A percentile compares a stretch with the other conserved stretches of the same genome.
phyloP scores from a whole-genome alignment of 2,888 invertebrate species.

The Lasioglossum villosulum region DNA sequence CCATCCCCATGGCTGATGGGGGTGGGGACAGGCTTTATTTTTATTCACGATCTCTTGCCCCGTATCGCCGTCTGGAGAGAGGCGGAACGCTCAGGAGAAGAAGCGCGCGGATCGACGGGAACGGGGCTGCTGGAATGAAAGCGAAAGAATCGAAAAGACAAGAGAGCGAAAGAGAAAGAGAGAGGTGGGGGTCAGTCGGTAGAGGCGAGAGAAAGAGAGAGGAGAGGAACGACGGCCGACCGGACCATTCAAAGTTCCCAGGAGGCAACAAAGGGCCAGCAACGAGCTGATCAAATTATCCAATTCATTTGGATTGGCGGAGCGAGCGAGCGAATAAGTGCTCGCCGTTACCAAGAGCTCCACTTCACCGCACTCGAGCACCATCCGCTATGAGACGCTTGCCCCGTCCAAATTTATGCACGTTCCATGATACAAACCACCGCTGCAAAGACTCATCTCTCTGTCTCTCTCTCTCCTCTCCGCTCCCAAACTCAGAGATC shows the following conservation, averaged over 20 bases:
- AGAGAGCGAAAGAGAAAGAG: conserved; percentile 46
- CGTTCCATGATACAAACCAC: conserved; percentile 66
- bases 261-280: conserved; percentile 84
- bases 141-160: conserved; percentile 72
- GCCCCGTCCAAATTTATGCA: conserved; percentile 79
- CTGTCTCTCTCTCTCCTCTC: not conserved
- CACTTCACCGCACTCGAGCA: conserved; percentile 78
- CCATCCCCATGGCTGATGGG: not conserved
- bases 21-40: conserved; percentile 61
- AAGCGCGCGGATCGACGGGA: conserved; percentile 17
- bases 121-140: conserved; percentile 57
- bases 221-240: conserved; percentile 80
- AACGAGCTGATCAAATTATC: conserved; percentile 85
- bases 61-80: conserved; percentile 63
- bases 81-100: conserved; percentile 45
- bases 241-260: conserved; percentile 84
- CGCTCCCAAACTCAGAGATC: not conserved
- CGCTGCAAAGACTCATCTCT: not conserved
- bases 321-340: conserved; percentile 82
- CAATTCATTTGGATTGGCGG: conserved; percentile 84
- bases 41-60: conserved; percentile 70
- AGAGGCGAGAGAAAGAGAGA: conserved; percentile 67
- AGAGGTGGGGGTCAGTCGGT: conserved; percentile 32
- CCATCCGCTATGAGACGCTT: conserved; percentile 78
- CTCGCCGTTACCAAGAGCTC: conserved; percentile 81